Evolutionary conservation across 2,113 vertebrate species (phyloP).

Genomic region (Clarias magur): DNA sequence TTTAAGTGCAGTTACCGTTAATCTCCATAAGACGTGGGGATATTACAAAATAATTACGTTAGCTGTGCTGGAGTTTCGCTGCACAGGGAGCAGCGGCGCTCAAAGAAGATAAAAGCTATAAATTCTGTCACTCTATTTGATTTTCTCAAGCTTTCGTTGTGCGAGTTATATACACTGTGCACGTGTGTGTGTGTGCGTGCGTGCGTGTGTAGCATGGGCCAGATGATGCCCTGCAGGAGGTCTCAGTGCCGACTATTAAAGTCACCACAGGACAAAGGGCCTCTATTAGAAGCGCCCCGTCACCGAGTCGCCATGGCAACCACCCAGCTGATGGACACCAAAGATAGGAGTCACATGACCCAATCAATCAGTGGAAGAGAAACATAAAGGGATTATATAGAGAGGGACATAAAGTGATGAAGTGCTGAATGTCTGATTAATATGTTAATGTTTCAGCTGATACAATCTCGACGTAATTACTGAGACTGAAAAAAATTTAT

Average conservation of each 20-base stretch:
- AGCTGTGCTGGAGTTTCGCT: background rate
- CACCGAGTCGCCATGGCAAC: conserved; percentile 59
- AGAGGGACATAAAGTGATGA: background rate
- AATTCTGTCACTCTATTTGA: conserved; percentile 22
- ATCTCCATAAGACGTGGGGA: conserved; percentile 26
- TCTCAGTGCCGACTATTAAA: conserved; percentile 63
- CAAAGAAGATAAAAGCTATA: conserved; percentile 15
- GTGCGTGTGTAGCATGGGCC: conserved; percentile 38
- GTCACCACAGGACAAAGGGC: conserved; percentile 71
- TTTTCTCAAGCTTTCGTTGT: background rate
- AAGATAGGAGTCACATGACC: conserved; percentile 42
- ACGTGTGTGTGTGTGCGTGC: conserved; percentile 21
- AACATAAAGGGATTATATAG: background rate
- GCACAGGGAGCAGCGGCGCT: background rate
- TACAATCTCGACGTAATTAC: background rate
- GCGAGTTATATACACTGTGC: background rate
- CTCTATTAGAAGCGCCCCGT: conserved; percentile 66
- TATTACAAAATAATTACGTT: conserved; percentile 28
- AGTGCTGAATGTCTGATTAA: background rate
- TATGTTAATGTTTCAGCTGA: background rate
- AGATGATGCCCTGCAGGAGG: conserved; percentile 60
- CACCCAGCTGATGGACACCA: conserved; percentile 44
- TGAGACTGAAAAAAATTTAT: background rate
- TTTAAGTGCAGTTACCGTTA: conserved; percentile 34
- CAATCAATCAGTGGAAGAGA: background rate